A percentile compares a stretch with the other conserved stretches of the same genome.
Evolutionary conservation across 2,113 vertebrate genomes (phyloP).

Genomic region (Rhinogobius similis): DNA sequence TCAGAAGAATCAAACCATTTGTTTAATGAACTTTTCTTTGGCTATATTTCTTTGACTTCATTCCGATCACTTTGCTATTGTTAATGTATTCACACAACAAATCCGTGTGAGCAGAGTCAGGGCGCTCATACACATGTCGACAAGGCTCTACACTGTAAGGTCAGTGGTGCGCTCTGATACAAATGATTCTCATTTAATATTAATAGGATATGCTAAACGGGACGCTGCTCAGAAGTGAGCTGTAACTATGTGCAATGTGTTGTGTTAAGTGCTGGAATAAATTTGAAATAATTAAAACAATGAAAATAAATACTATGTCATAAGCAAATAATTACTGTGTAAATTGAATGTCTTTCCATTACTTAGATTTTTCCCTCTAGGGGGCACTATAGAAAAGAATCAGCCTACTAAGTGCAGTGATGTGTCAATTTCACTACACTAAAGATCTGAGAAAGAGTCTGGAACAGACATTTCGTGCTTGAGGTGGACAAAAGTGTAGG

Average conservation of each 20-base stretch:
- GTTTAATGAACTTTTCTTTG: not conserved
- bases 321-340: not conserved
- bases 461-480: not conserved
- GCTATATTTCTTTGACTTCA: not conserved
- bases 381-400: not conserved
- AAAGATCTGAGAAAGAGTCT: not conserved
- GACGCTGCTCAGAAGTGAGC: constrained; percentile 30
- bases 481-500: not conserved
- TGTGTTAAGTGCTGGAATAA: not conserved
- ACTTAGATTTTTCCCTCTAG: not conserved
- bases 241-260: constrained; percentile 20
- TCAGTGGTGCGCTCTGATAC: constrained; percentile 68
- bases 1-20: not conserved
- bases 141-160: constrained; percentile 56
- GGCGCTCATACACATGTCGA: constrained; percentile 40
- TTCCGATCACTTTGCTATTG: not conserved
- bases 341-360: not conserved
- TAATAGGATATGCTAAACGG: constrained; percentile 75
- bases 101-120: not conserved
- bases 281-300: not conserved
- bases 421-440: not conserved
- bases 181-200: constrained; percentile 79
- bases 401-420: not conserved
- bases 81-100: not conserved
- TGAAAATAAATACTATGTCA: not conserved